Conservation (phyloP, 2,888 invertebrate species). For the Elmis aenea region DNA sequence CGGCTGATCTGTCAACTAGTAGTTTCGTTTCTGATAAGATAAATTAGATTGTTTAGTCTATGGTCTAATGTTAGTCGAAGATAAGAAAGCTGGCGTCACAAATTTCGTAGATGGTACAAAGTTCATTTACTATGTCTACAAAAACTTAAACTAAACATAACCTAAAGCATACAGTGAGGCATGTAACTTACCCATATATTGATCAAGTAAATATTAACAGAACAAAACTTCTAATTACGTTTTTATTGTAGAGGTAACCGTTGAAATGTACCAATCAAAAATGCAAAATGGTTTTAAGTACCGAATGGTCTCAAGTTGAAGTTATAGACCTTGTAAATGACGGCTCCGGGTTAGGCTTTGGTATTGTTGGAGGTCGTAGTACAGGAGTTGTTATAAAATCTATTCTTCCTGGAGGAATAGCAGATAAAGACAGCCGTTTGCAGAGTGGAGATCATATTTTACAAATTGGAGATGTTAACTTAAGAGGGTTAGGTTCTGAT, state of each 20-base stretch:
- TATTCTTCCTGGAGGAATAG: conserved; percentile 92
- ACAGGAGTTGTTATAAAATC: conserved; percentile 99
- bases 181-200: conserved; percentile 6
- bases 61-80: too few species aligned
- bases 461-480: conserved; percentile 90
- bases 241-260: too few species aligned
- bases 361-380: conserved; percentile 94
- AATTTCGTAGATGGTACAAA: too few species aligned
- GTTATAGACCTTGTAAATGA: conserved; percentile 97
- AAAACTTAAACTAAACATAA: conserved; percentile 14
- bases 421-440: conserved; percentile 90
- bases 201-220: conserved; percentile 8
- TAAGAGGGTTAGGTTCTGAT: conserved; percentile 55
- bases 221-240: too few species aligned
- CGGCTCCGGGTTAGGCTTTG: conserved; percentile 96
- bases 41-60: too few species aligned
- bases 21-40: too few species aligned
- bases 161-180: conserved; percentile 11
- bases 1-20: too few species aligned
- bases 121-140: too few species aligned
- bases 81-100: too few species aligned
- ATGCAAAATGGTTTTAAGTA: conserved; percentile 74
- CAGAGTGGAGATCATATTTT: conserved; percentile 97
- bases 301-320: conserved; percentile 99
- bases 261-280: conserved; percentile 20